Evolutionary conservation across 1,140 invertebrate species (phyloP).

Genomic region (Caenorhabditis brenneri): DNA sequence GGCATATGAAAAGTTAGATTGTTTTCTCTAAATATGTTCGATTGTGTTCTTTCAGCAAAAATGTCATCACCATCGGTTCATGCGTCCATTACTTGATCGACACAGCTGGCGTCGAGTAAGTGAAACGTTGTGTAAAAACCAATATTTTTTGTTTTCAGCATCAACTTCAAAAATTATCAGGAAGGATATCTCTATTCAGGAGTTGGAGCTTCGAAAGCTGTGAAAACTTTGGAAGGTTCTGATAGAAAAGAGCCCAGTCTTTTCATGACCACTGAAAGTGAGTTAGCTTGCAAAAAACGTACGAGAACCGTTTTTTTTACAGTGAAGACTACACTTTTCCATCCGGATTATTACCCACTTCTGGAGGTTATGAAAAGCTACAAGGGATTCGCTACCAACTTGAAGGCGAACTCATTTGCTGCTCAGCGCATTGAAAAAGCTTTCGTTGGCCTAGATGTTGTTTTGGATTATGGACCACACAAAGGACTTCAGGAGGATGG

Average conservation of each 20-base stretch:
- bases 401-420: background rate
- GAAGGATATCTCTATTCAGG: conserved; percentile 1
- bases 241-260: background rate
- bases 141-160: background rate
- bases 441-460: background rate
- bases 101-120: background rate
- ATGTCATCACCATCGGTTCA: background rate
- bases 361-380: background rate
- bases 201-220: conserved; percentile 19
- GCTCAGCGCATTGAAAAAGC: conserved; percentile 16
- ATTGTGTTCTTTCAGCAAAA: background rate
- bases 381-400: background rate
- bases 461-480: background rate
- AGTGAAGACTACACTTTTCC: conserved; percentile 18
- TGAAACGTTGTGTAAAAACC: background rate
- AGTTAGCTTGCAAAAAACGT: background rate
- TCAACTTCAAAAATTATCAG: background rate
- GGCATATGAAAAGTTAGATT: conserved; percentile 11
- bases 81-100: conserved; percentile 16
- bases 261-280: conserved; percentile 18
- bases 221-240: background rate
- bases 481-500: background rate
- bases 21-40: too few relatives aligned
- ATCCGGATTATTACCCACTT: background rate
- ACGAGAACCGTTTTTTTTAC: too few relatives aligned